Conservation (phyloP, 2,113 vertebrate species). For the human (Homo sapiens) region GRCh38 chr3:14466501-14467000, state of each 20-base stretch:
- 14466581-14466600: constrained; percentile 95
- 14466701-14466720: neutral
- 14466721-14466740: neutral
- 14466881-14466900: constrained; percentile 81
- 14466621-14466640: constrained; percentile 92
- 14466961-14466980: neutral
- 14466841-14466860: constrained; percentile 66
- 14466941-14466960: constrained; percentile 59
- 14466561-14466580: constrained; percentile 95
- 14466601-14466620: constrained; percentile 99
- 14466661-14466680: neutral
- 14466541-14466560: constrained; percentile 97
- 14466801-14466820: constrained; percentile 68
- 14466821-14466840: constrained; percentile 52
- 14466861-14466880: constrained; percentile 76
- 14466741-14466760: neutral
- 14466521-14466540: constrained; percentile 98
- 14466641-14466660: constrained; percentile 91
- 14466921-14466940: constrained; percentile 78
- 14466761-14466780: neutral
- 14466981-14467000: neutral
- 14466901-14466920: constrained; percentile 52
- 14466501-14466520: constrained; percentile 83
- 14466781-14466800: constrained; percentile 68
- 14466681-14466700: neutral